Evolutionary conservation across 1,140 invertebrate species (phyloP).

Genomic region (Ladona fulva): DNA sequence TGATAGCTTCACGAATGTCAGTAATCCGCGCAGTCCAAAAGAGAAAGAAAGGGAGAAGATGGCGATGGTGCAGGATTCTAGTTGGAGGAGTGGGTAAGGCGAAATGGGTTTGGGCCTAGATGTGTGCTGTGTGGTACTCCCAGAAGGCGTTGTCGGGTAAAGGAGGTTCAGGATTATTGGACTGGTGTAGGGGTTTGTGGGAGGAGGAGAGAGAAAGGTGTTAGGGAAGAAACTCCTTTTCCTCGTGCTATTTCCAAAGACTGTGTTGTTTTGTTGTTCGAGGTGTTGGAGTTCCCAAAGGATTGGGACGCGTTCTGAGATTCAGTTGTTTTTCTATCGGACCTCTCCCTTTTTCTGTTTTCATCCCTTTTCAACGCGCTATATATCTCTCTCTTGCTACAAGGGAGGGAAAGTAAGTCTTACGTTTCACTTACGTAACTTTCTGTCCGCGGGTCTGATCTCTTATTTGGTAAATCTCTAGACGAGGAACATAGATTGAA

Average conservation of each 20-base stretch:
- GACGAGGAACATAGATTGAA: too few species aligned
- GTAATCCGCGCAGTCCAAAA: not conserved
- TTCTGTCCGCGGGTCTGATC: too few species aligned
- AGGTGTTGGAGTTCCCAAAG: not conserved
- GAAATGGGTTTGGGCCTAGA: not conserved
- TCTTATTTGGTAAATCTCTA: too few species aligned
- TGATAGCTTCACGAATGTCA: constrained; percentile 4
- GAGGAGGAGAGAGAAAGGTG: not conserved
- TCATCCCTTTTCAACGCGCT: not conserved
- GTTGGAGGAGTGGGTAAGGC: not conserved
- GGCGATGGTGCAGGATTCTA: not conserved
- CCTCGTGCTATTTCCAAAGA: not conserved
- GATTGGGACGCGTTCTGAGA: not conserved
- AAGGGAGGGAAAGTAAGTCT: too few species aligned
- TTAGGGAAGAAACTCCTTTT: not conserved
- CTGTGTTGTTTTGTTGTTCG: not conserved
- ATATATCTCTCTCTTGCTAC: not conserved
- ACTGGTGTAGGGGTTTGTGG: not conserved
- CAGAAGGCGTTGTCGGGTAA: not conserved
- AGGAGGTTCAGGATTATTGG: not conserved
- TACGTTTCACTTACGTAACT: too few species aligned
- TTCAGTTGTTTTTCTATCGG: not conserved
- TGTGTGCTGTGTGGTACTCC: not conserved
- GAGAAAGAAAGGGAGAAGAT: not conserved
- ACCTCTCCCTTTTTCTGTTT: not conserved